phyloP scores from a whole-genome alignment of 2,797 vertebrate genomes.

The Chromobotia macracanthus region DNA sequence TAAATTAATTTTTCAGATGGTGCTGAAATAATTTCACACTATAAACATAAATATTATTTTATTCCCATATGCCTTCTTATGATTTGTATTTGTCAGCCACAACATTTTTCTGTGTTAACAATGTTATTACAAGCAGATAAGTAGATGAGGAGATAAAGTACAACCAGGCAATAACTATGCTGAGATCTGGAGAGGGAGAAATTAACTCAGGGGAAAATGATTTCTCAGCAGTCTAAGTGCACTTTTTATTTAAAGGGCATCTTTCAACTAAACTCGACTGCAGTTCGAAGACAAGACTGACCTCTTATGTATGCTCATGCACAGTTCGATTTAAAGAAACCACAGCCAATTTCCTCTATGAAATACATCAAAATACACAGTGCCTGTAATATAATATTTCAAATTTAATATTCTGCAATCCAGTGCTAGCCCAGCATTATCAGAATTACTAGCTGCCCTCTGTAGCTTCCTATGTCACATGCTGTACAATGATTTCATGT shows the following conservation, averaged over 20 bases:
- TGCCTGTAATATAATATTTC: not conserved
- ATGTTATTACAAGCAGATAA: slow-evolving; percentile 7
- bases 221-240: not conserved
- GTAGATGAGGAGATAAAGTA: slow-evolving; percentile 2
- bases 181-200: not conserved
- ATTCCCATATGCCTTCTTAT: slow-evolving; percentile 49
- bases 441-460: not conserved
- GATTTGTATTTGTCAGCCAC: slow-evolving; percentile 48
- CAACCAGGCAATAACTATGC: not conserved
- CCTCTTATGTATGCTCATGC: not conserved
- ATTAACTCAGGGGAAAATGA: not conserved
- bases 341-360: not conserved
- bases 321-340: not conserved
- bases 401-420: not conserved
- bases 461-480: slow-evolving; percentile 1
- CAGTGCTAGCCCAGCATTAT: not conserved
- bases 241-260: not conserved
- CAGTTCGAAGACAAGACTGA: not conserved
- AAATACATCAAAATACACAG: not conserved
- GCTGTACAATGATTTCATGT: not conserved
- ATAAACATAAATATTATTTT: slow-evolving; percentile 44
- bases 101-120: slow-evolving; percentile 18
- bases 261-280: slow-evolving; percentile 19
- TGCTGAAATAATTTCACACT: slow-evolving; percentile 46
- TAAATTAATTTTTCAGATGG: slow-evolving; percentile 49